Percentiles rank a stretch among this genome's conserved stretches.
Conservation (phyloP, 1,140 invertebrate genomes). For the Pseudachorutes palmiensis region DNA sequence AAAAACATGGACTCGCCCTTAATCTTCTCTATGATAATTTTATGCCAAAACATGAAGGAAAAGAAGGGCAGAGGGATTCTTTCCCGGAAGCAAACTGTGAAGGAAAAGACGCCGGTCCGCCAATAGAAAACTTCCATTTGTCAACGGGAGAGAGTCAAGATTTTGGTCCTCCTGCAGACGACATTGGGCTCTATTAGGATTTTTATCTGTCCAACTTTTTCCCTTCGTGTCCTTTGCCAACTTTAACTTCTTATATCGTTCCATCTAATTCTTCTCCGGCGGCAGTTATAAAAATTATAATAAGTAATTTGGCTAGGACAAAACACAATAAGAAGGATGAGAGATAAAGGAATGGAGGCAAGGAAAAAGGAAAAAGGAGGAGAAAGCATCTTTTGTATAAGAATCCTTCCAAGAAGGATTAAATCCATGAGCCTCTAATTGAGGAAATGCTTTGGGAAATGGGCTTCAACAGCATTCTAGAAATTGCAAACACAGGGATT, state of each 20-base stretch:
- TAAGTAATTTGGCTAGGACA: background rate
- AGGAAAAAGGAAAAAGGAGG: background rate
- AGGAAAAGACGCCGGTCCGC: background rate
- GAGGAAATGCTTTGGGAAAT: too few relatives aligned
- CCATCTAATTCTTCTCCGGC: background rate
- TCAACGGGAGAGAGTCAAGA: too few relatives aligned
- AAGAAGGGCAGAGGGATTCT: background rate
- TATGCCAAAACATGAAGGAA: constrained; percentile 2
- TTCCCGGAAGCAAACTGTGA: background rate
- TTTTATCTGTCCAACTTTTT: too few relatives aligned
- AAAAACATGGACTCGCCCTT: background rate
- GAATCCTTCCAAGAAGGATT: too few relatives aligned
- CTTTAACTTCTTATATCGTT: background rate
- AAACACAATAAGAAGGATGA: background rate
- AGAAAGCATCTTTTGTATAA: background rate
- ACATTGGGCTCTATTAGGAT: too few relatives aligned
- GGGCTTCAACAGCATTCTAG: too few relatives aligned
- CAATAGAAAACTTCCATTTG: too few relatives aligned
- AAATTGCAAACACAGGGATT: too few relatives aligned
- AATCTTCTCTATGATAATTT: constrained; percentile 10
- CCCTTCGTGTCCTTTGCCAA: background rate
- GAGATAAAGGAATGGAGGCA: background rate
- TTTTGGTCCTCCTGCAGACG: too few relatives aligned
- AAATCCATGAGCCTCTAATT: too few relatives aligned
- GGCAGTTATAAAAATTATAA: constrained; percentile 1